These are phyloP conservation scores for Geodia barretti DNA, from an alignment of 37 sponge, comb jelly and placozoan species.

Conservation along the genomic window DNA sequence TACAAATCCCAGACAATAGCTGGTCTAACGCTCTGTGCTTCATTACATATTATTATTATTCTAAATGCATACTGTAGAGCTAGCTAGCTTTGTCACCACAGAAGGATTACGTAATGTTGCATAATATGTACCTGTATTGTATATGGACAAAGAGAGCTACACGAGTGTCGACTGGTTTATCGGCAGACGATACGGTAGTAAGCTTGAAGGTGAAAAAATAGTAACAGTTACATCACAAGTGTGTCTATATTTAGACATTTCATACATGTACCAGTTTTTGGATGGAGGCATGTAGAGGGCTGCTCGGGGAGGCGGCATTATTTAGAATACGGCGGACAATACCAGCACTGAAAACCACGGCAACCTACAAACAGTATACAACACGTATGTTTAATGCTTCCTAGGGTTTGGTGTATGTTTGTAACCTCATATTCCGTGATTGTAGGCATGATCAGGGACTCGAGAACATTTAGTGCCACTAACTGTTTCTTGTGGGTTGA, in stretches of 20 bases:
- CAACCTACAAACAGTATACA: constrained; percentile 17
- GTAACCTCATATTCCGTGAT: too few species aligned
- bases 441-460: too few species aligned
- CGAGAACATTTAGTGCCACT: neutral
- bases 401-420: too few species aligned
- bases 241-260: neutral
- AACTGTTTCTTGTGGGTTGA: neutral
- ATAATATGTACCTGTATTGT: neutral
- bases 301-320: constrained; percentile 10
- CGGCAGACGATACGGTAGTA: neutral
- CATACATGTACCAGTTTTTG: constrained; percentile 49
- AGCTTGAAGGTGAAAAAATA: constrained; percentile 5
- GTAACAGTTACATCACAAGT: neutral
- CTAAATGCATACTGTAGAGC: too few species aligned
- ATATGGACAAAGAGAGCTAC: neutral
- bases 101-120: too few species aligned
- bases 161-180: neutral
- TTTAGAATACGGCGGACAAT: constrained; percentile 44
- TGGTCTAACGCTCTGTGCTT: too few species aligned
- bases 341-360: constrained; percentile 48
- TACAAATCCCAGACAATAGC: too few species aligned
- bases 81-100: too few species aligned
- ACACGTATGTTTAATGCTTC: too few species aligned
- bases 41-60: too few species aligned
- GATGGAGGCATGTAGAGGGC: constrained; percentile 36